phyloP scores from a whole-genome alignment of 2,797 vertebrate species.

The Acrossocheilus wenchowensis region DNA sequence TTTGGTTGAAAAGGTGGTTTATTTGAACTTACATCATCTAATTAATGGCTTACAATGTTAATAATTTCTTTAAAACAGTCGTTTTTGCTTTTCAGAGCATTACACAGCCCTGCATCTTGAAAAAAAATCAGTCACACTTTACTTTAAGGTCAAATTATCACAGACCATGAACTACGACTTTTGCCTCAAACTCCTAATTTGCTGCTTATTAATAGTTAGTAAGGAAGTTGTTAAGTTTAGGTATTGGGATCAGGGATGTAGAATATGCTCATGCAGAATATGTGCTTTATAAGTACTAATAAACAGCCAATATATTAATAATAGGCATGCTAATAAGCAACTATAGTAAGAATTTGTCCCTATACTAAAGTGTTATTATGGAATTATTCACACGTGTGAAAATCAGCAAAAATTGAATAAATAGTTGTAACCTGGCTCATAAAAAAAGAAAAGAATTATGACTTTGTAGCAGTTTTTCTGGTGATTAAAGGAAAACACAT shows the following conservation, averaged over 20 bases:
- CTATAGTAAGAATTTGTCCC: neutral
- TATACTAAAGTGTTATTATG: no score
- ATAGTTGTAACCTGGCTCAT: neutral
- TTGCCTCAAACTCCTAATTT: neutral
- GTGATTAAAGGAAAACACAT: neutral
- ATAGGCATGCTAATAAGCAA: neutral
- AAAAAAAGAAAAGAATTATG: neutral
- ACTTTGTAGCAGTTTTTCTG: neutral
- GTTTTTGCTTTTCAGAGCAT: neutral
- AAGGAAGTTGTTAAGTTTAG: no score
- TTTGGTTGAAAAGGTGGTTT: neutral
- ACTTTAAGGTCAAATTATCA: neutral
- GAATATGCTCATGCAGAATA: no score
- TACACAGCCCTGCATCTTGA: neutral
- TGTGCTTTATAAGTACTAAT: no score
- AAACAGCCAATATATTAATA: neutral
- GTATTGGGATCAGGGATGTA: neutral
- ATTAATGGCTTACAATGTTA: constrained; percentile 1
- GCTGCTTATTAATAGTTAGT: no score
- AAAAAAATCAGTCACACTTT: neutral
- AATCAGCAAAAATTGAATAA: neutral
- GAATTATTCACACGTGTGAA: neutral
- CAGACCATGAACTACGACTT: neutral
- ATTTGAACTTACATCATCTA: neutral
- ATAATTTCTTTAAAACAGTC: neutral